Evolutionary conservation across 2,888 invertebrate species (phyloP).

Genomic region (Arge pagana): DNA sequence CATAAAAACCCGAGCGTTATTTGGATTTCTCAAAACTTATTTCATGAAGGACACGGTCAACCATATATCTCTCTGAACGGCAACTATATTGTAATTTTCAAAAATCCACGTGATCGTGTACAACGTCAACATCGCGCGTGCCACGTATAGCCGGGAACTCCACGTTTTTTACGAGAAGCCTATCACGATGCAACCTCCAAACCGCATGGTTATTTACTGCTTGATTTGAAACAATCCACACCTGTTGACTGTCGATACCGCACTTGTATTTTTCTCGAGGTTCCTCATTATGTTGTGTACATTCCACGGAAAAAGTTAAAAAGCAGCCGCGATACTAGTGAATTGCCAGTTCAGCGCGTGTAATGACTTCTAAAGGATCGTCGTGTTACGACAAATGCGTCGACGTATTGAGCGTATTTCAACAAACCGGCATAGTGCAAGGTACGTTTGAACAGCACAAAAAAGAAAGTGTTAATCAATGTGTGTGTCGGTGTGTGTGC

Average conservation of each 20-base stretch:
- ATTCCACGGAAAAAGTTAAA: constrained; percentile 9
- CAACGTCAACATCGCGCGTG: constrained; percentile 9
- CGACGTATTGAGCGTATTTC: too few relatives aligned
- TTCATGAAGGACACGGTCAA: constrained; percentile 15
- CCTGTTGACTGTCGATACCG: constrained; percentile 24
- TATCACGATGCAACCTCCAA: constrained; percentile 26
- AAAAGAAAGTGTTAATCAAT: too few relatives aligned
- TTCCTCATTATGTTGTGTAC: constrained; percentile 1
- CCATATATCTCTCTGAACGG: constrained; percentile 20
- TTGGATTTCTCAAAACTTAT: constrained; percentile 23
- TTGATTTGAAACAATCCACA: constrained; percentile 30
- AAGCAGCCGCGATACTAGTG: too few relatives aligned
- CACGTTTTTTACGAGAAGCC: constrained; percentile 24
- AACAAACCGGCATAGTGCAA: too few relatives aligned
- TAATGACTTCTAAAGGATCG: constrained; percentile 10
- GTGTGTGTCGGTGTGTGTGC: too few relatives aligned
- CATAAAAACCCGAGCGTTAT: constrained; percentile 23
- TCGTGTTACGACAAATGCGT: too few relatives aligned
- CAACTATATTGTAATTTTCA: constrained; percentile 20
- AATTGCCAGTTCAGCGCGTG: constrained; percentile 10
- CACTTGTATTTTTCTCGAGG: constrained; percentile 19
- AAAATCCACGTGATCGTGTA: constrained; percentile 11
- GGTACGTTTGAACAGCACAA: too few relatives aligned
- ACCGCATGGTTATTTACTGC: constrained; percentile 31
- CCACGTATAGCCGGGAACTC: constrained; percentile 5